Evolutionary conservation across 2,113 vertebrate species (phyloP).

Genomic region (Saguinus midas): DNA sequence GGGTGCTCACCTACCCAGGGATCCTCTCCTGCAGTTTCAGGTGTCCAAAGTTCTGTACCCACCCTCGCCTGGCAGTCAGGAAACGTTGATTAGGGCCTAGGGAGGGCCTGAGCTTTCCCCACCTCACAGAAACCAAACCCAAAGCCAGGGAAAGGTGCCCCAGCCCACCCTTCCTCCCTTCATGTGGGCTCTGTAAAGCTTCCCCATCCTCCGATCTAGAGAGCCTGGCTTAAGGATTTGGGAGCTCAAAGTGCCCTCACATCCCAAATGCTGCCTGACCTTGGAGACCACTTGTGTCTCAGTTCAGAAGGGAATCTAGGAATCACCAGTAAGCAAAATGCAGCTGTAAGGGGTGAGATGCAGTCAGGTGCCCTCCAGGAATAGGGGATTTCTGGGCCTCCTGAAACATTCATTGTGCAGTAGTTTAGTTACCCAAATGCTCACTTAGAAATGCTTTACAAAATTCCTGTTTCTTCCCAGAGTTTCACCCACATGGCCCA

Average conservation of each 20-base stretch:
- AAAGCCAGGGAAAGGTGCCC: background rate
- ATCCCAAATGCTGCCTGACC: background rate
- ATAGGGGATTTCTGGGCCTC: background rate
- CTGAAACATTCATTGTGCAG: background rate
- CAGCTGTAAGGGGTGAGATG: background rate
- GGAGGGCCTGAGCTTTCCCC: background rate
- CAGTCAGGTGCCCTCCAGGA: background rate
- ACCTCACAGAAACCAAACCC: background rate
- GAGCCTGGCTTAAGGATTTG: too few species aligned
- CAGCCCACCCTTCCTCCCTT: background rate
- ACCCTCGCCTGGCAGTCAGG: too few species aligned
- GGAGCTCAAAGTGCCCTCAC: background rate
- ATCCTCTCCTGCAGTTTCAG: fast-evolving
- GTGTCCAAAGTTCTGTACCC: background rate
- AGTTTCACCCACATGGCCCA: background rate
- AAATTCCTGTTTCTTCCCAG: background rate
- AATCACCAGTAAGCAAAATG: too few species aligned
- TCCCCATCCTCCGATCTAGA: too few species aligned
- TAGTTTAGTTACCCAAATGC: background rate
- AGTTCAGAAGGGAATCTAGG: background rate
- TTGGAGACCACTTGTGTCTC: background rate
- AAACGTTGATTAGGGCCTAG: background rate
- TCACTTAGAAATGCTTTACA: background rate
- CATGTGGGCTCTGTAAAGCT: background rate
- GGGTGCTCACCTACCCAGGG: fast-evolving